These are phyloP conservation scores for Euplexia lucipara DNA, from an alignment of 2,888 invertebrate genomes.

Conservation along the genomic window DNA sequence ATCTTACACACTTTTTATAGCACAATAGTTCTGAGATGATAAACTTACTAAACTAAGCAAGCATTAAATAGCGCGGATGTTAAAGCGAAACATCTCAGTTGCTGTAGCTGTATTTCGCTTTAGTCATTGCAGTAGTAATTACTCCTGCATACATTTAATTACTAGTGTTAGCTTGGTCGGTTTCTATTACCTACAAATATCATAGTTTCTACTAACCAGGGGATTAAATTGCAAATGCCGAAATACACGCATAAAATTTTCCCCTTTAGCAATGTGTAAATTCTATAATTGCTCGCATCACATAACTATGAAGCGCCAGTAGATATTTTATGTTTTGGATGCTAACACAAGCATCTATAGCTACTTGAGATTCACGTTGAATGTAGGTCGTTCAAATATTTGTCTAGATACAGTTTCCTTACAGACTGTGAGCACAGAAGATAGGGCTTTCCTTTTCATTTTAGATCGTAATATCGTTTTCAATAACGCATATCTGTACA, in stretches of 20 bases:
- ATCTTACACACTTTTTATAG: too few species aligned
- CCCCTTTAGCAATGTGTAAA: background rate
- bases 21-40: too few species aligned
- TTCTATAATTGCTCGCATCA: constrained; percentile 12
- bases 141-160: background rate
- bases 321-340: constrained; percentile 11
- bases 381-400: constrained; percentile 45
- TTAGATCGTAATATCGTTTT: constrained; percentile 26
- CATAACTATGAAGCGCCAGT: background rate
- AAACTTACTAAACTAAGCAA: too few species aligned
- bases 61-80: too few species aligned
- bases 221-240: background rate
- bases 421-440: constrained; percentile 2
- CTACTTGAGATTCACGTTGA: constrained; percentile 7
- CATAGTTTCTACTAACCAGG: background rate
- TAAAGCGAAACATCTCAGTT: too few species aligned
- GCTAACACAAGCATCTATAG: constrained; percentile 4
- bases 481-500: constrained; percentile 3
- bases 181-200: background rate
- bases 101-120: too few species aligned
- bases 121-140: background rate
- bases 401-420: constrained; percentile 32
- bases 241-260: background rate
- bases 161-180: too few species aligned
- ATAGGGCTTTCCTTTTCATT: constrained; percentile 22